These are phyloP conservation scores for Noturus placidus DNA, from an alignment of 2,113 vertebrate species.

Conservation along the genomic window DNA sequence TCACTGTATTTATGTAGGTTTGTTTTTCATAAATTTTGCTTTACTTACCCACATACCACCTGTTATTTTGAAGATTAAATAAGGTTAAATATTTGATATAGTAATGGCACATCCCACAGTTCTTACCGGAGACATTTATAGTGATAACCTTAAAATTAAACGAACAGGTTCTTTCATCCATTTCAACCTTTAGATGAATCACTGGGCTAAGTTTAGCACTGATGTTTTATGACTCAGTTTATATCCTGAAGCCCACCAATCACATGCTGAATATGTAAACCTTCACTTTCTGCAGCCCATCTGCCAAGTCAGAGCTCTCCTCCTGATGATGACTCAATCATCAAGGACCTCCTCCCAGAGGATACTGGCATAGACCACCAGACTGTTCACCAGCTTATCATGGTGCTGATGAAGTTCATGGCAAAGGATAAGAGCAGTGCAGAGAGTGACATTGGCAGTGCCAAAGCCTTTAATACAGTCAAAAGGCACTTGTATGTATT, in stretches of 20 bases:
- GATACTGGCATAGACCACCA: conserved; percentile 96
- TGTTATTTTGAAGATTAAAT: conserved; percentile 22
- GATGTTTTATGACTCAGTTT: conserved; percentile 33
- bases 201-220: conserved; percentile 36
- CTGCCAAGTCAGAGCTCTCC: conserved; percentile 80
- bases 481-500: conserved; percentile 94
- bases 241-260: conserved; percentile 26
- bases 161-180: conserved; percentile 35
- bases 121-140: background rate
- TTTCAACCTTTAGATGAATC: conserved; percentile 31
- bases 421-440: conserved; percentile 95
- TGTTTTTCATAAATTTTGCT: background rate
- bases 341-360: conserved; percentile 92
- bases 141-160: conserved; percentile 1
- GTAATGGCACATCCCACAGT: background rate
- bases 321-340: conserved; percentile 85
- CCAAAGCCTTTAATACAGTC: conserved; percentile 97
- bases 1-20: conserved; percentile 10
- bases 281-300: conserved; percentile 64
- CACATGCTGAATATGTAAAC: conserved; percentile 49
- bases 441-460: conserved; percentile 90
- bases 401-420: conserved; percentile 99
- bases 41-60: conserved; percentile 15
- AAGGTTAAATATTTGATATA: background rate
- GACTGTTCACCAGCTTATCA: conserved; percentile 96